These are phyloP conservation scores for Mus caroli DNA, from an alignment of 2,797 vertebrate species.

Conservation along the genomic window DNA sequence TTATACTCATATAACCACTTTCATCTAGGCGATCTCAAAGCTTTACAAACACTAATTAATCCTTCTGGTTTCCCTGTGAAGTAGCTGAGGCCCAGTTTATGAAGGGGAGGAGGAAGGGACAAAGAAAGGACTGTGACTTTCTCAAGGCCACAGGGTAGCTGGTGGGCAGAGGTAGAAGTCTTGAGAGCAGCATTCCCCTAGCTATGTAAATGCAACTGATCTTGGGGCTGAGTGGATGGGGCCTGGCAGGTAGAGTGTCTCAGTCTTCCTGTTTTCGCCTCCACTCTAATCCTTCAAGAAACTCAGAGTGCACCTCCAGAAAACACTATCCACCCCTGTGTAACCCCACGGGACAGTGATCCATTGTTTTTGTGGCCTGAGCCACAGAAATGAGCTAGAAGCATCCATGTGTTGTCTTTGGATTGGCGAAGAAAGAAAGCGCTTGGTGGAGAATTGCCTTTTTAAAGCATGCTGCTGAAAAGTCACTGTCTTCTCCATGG, in stretches of 20 bases:
- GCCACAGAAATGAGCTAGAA: neutral
- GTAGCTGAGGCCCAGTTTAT: constrained; percentile 79
- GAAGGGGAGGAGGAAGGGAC: neutral
- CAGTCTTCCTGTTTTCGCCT: neutral
- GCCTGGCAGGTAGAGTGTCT: neutral
- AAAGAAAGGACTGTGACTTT: constrained; percentile 67
- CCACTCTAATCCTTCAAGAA: neutral
- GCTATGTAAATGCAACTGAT: neutral
- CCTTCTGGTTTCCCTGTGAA: constrained; percentile 79
- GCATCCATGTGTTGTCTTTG: neutral
- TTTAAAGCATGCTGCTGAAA: neutral
- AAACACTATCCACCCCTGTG: neutral
- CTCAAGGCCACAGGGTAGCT: constrained; percentile 58
- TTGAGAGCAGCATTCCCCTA: neutral
- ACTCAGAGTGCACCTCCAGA: neutral
- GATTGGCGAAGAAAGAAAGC: neutral
- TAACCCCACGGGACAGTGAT: neutral
- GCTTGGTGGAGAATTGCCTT: neutral
- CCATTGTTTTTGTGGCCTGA: constrained; percentile 14
- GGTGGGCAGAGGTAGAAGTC: constrained; percentile 2
- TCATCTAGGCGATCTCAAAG: constrained; percentile 79
- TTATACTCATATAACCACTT: constrained; percentile 79
- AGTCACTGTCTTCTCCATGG: too few species aligned
- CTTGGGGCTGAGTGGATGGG: neutral
- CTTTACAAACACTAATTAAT: constrained; percentile 83